Conservation (phyloP, 2,888 invertebrate genomes). For the Disparrhopalites patrizii region DNA sequence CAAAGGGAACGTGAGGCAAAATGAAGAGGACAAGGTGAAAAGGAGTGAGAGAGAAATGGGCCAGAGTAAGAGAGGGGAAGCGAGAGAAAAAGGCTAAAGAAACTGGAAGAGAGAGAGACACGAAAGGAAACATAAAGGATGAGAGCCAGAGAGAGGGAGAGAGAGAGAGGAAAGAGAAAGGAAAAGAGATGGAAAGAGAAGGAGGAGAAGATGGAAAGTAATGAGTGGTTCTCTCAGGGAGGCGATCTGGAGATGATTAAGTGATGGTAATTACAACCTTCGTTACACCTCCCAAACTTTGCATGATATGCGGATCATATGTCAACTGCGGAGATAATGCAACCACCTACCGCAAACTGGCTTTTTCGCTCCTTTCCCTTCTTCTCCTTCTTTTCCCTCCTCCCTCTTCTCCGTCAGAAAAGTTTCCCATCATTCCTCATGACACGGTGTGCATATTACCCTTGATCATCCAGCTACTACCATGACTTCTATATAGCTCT, state of each 20-base stretch:
- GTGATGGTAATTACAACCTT: constrained; percentile 41
- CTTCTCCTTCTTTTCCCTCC: constrained; percentile 5
- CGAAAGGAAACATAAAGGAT: no score
- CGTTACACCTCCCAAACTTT: constrained; percentile 36
- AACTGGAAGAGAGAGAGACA: no score
- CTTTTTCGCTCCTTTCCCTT: constrained; percentile 17
- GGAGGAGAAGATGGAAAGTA: constrained; percentile 25
- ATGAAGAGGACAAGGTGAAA: not conserved
- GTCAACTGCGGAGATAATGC: constrained; percentile 20
- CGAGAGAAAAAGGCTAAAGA: not conserved
- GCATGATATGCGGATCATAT: constrained; percentile 34
- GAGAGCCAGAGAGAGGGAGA: not conserved
- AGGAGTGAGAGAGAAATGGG: constrained; percentile 6
- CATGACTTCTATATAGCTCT: no score
- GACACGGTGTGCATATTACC: no score
- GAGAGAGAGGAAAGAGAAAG: not conserved
- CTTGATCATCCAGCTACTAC: no score
- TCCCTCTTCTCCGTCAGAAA: no score
- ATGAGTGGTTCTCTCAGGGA: constrained; percentile 29
- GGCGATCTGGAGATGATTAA: constrained; percentile 38
- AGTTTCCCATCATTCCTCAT: no score
- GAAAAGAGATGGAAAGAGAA: not conserved
- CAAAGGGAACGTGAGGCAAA: not conserved
- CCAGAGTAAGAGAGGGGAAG: constrained; percentile 5
- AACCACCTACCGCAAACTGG: constrained; percentile 28